These are phyloP conservation scores for roundworm (Caenorhabditis elegans) DNA, from an alignment of 1,140 invertebrate genomes.

Conservation along the genomic window DNA sequence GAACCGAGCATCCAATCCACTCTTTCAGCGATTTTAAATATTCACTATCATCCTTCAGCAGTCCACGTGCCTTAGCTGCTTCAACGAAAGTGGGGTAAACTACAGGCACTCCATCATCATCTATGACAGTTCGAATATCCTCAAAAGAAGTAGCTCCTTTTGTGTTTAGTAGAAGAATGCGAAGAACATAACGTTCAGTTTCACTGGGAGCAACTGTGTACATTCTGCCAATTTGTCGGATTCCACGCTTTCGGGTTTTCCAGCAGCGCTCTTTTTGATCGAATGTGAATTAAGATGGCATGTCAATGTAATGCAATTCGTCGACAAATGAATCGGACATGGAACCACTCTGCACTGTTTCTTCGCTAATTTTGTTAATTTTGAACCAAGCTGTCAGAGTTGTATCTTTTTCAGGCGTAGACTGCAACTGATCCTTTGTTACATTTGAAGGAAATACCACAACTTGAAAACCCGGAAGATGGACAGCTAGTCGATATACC, in stretches of 20 bases:
- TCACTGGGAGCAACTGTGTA: conserved; percentile 14
- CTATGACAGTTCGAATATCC: neutral
- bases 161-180: conserved; percentile 13
- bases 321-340: too few relatives aligned
- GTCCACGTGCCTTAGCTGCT: conserved; percentile 9
- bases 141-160: conserved; percentile 16
- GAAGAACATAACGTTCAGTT: conserved; percentile 4
- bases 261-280: too few relatives aligned
- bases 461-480: neutral
- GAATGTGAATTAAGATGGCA: too few relatives aligned
- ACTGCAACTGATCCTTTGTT: too few relatives aligned
- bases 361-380: too few relatives aligned
- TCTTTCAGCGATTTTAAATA: neutral
- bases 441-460: too few relatives aligned
- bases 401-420: too few relatives aligned
- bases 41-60: neutral
- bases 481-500: neutral
- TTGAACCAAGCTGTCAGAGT: too few relatives aligned
- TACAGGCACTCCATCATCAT: neutral
- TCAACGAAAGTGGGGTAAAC: neutral
- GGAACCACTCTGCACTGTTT: too few relatives aligned
- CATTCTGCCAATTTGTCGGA: neutral
- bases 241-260: neutral
- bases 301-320: too few relatives aligned
- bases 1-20: neutral